Conservation (phyloP, 2,888 invertebrate genomes). For the Drosophila engyochracea region DNA sequence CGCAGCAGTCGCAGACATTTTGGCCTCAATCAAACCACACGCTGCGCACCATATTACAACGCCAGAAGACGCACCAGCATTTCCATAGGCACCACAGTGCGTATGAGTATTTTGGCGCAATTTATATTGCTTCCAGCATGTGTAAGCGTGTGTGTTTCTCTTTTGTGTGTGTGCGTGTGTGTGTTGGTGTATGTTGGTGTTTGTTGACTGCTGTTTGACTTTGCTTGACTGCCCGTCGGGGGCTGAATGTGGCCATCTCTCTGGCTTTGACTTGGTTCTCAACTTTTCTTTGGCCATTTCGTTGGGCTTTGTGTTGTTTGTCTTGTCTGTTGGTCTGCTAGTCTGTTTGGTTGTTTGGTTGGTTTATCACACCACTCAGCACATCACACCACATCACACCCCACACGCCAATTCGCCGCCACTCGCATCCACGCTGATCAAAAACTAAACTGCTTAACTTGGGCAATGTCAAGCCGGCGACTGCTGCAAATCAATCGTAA, state of each 20-base stretch:
- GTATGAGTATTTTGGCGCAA: slow-evolving; percentile 60
- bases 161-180: background rate
- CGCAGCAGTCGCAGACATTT: slow-evolving; percentile 49
- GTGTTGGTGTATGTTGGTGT: slow-evolving; percentile 2
- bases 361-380: slow-evolving; percentile 28
- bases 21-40: slow-evolving; percentile 61
- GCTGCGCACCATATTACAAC: slow-evolving; percentile 42
- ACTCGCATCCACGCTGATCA: background rate
- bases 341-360: slow-evolving; percentile 11
- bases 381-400: slow-evolving; percentile 1
- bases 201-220: slow-evolving; percentile 54
- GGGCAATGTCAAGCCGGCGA: slow-evolving; percentile 49
- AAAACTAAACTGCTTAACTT: slow-evolving; percentile 12
- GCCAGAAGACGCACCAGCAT: slow-evolving; percentile 1
- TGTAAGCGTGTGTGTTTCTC: slow-evolving; percentile 5
- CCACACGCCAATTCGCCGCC: slow-evolving; percentile 20
- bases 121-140: slow-evolving; percentile 54
- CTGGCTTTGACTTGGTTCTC: slow-evolving; percentile 27
- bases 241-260: slow-evolving; percentile 29
- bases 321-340: slow-evolving; percentile 26
- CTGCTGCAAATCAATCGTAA: slow-evolving; percentile 56
- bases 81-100: slow-evolving; percentile 38
- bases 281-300: slow-evolving; percentile 50
- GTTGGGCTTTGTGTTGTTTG: slow-evolving; percentile 37
- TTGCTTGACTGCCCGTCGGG: slow-evolving; percentile 48